Evolutionary conservation across 2,797 vertebrate genomes (phyloP), one percentile per base, ranked within the genome.

Genomic region (Pelobates cultripes): DNA sequence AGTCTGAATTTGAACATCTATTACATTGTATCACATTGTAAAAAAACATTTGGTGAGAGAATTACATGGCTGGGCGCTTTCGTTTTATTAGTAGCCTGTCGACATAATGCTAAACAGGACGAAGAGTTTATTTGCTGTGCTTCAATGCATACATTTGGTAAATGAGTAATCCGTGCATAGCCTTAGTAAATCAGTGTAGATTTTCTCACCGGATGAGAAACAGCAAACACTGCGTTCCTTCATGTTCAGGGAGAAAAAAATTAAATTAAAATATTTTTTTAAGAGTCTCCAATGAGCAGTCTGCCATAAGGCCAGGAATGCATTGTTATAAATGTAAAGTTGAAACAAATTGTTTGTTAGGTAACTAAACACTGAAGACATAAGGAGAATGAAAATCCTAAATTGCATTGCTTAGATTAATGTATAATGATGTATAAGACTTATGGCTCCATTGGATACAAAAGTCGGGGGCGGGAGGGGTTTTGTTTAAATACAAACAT

Each of bases 91-190:
- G 14, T 44, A 66, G 41, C 42, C 73, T 64, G 55, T 63, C 57
- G 41, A 47, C 74, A 76, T 43, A 66, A 17, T 47, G 74, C 43
- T 66, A 66, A 76, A 51, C 63, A 44, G 47, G 42, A 63, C 15
- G 15, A 4, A 44, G 41, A 44, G 72, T 73, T 60, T 15, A 43
- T 43, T 61, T n/a, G 9, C 60, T 9, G 53, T 45, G 74, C 74
- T 76, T 44, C 61, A n/a, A 13, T 76, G 74, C 51, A 12, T 67
- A 77, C 47, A 57, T 73, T 82, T 82, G 70, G 80, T 82, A 63
- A 82, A 82, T 82, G 47, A 82, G 69, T 77, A 73, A 82, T 57
- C 80, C 60, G 47, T 66, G 75, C 28, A 72, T 44, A 82, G 67
- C 9, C 66, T 45, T 64, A 12, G 73, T 66, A 77, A 82, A 77